A percentile compares a stretch with the other conserved stretches of the same genome.
These are phyloP conservation scores for Orthosia incerta DNA, from an alignment of 2,888 invertebrate species.

Conservation along the genomic window DNA sequence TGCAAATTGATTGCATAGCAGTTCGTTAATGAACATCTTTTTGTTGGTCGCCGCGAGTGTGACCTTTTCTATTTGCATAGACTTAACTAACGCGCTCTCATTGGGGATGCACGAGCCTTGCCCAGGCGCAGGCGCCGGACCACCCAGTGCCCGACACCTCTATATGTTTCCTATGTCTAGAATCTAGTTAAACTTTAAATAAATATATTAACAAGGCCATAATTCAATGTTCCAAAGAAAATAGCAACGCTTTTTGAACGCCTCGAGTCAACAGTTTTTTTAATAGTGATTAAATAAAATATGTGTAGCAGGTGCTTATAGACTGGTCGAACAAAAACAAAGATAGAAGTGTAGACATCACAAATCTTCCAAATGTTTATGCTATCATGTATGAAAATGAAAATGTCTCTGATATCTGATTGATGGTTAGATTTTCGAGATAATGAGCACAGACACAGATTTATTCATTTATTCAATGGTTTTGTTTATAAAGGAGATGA, in stretches of 20 bases:
- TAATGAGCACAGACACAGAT: constrained; percentile 13
- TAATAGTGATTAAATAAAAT: constrained; percentile 25
- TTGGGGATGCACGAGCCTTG: constrained; percentile 70
- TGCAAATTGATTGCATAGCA: constrained; percentile 56
- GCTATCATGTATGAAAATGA: constrained; percentile 19
- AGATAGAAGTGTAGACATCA: constrained; percentile 27
- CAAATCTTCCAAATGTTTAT: constrained; percentile 32
- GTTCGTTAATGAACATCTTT: constrained; percentile 65
- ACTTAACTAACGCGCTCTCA: constrained; percentile 67
- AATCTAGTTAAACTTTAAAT: constrained; percentile 50
- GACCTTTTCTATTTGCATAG: constrained; percentile 72
- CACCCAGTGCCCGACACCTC: constrained; percentile 67
- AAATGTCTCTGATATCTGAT: constrained; percentile 29
- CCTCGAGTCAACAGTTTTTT: constrained; percentile 47
- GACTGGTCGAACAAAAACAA: constrained; percentile 28
- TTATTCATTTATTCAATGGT: constrained; percentile 12
- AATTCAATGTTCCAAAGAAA: constrained; percentile 56
- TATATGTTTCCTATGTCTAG: constrained; percentile 48
- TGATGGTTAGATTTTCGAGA: constrained; percentile 15
- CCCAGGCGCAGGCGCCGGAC: constrained; percentile 65
- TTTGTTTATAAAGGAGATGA: constrained; percentile 17
- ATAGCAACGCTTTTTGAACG: constrained; percentile 49
- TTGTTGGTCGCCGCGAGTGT: constrained; percentile 55
- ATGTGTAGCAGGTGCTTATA: constrained; percentile 33
- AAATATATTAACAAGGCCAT: constrained; percentile 55